phyloP scores from a whole-genome alignment of 2,797 vertebrate genomes.

The Cygnus olor region DNA sequence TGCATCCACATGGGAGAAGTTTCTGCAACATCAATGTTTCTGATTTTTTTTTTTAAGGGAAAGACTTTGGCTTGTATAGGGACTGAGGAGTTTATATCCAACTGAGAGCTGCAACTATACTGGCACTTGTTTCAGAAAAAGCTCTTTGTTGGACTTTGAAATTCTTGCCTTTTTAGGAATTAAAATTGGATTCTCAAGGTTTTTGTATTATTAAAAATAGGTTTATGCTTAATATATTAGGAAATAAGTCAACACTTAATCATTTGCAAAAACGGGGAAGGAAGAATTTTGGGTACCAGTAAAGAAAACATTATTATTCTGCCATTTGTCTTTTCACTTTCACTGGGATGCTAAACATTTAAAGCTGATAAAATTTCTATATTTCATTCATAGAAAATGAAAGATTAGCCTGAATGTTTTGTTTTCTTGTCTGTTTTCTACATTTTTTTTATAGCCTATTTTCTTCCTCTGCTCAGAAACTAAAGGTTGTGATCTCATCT shows the following conservation, averaged over 20 bases:
- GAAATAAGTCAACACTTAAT: background rate
- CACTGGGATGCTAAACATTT: background rate
- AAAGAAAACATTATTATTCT: background rate
- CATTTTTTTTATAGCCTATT: background rate
- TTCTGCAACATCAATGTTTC: background rate
- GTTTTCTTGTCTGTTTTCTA: background rate
- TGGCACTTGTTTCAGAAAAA: background rate
- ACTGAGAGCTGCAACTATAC: background rate
- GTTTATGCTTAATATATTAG: background rate
- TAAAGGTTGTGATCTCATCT: background rate
- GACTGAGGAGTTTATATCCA: background rate
- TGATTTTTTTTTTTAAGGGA: background rate
- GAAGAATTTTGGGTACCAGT: background rate
- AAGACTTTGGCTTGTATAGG: background rate
- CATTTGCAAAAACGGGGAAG: background rate
- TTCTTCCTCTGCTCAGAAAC: background rate
- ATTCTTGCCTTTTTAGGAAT: background rate
- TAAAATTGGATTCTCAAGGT: background rate
- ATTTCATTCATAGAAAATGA: background rate
- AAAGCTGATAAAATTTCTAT: background rate
- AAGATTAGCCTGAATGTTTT: background rate
- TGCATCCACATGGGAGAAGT: background rate
- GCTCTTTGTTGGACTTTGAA: background rate
- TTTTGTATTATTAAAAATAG: background rate
- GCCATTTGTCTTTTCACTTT: background rate